Base-by-base conservation (phyloP, 2,797 vertebrate species). In the Cynopterus sphinx region DNA sequence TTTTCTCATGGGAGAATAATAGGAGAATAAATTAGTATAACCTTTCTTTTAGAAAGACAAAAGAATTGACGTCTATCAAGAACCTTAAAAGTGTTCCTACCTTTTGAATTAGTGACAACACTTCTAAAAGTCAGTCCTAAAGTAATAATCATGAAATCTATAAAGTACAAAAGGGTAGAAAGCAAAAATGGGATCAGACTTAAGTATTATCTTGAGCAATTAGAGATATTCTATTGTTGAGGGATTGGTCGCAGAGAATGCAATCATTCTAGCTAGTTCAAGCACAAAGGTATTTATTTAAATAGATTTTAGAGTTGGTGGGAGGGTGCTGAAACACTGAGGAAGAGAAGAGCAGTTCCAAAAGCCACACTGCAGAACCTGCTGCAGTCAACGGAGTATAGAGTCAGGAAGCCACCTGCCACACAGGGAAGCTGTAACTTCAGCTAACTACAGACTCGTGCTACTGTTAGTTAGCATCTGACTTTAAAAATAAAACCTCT, bases 61-160 rank as follows among this genome's bases (percentile, higher is more conserved):
- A 95, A 94, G 83, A 91, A 95, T 89, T 74, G 79, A 75, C 53
- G 22, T 36, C 9, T 55, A 55, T 87, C n/a, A 88, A 94, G 78
- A 91, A 74, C 8, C 26, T 95, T 82, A 63, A 91, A 94, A 91
- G 65, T 46, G 26, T 59, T 79, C 70, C 59, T 85, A 22, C 57
- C 17, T 68, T 94, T 90, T 88, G 57, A 87, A 86, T 82, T 94
- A 71, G 13, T 63, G 77, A 73, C 65, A 85, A 63, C 5, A 33
- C 28, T 85, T 93, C 67, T 88, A 59, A 94, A 91, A 86, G 78
- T 70, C 82, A 95, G 2, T 65, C 70, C 21, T 53, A 53, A 77
- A 65, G 28, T 61, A 43, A 43, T 71, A 61, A 36, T 65, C 57
- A 85, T 63, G 55, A 57, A 90, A 82, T 84, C 31, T 61, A 33